phyloP scores from a whole-genome alignment of 2,113 vertebrate genomes.

The Hemibates koningsi region DNA sequence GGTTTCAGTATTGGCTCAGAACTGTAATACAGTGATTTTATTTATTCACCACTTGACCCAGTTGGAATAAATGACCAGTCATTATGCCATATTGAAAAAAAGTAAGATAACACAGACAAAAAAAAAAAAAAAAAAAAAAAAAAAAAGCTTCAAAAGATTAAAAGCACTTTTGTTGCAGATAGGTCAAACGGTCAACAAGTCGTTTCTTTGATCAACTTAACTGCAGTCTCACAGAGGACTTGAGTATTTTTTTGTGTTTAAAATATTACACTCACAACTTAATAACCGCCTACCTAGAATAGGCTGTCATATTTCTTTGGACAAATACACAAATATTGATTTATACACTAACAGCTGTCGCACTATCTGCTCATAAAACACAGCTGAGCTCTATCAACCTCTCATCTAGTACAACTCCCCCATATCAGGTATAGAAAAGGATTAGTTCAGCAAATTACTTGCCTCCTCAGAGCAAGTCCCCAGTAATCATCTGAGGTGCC shows the following conservation, averaged over 20 bases:
- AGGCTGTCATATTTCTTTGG: not conserved
- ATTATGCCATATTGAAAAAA: not conserved
- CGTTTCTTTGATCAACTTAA: not conserved
- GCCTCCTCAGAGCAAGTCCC: not conserved
- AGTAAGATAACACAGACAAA: not conserved
- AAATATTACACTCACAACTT: not conserved
- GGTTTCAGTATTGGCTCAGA: not conserved
- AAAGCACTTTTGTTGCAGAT: not conserved
- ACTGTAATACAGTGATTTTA: not conserved
- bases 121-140: accelerated
- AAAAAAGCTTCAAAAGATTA: not conserved
- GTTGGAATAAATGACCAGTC: not conserved
- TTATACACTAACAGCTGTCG: not conserved
- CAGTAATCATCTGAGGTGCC: not conserved
- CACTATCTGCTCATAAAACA: constrained; percentile 15
- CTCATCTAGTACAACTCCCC: not conserved
- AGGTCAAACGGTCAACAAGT: not conserved
- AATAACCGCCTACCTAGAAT: not conserved
- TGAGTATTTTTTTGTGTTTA: not conserved
- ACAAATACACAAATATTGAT: not conserved
- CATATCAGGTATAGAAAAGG: not conserved
- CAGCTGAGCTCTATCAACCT: not conserved
- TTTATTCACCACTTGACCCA: not conserved
- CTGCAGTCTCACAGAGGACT: not conserved
- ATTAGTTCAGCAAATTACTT: constrained; percentile 37